Evolutionary conservation across 2,113 vertebrate species (phyloP).

Genomic region (Malurus alboscapulatus): DNA sequence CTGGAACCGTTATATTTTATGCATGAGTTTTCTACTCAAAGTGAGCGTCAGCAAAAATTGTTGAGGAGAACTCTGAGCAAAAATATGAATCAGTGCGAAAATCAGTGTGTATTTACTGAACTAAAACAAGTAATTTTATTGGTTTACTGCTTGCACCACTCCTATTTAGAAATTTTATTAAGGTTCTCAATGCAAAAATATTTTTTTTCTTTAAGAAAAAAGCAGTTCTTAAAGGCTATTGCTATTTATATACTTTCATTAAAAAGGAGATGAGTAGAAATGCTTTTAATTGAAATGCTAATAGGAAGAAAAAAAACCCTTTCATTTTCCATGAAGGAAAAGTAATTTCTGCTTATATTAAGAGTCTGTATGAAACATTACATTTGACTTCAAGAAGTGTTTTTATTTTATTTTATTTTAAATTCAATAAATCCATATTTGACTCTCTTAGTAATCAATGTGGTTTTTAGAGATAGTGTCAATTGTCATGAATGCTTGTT

Average conservation of each 20-base stretch:
- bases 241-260: constrained; percentile 58
- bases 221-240: neutral
- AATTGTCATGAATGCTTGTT: neutral
- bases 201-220: neutral
- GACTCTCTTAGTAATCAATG: constrained; percentile 21
- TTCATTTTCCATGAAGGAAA: constrained; percentile 57
- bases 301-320: neutral
- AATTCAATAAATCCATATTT: constrained; percentile 35
- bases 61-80: neutral
- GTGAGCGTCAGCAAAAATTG: neutral
- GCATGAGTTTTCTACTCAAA: neutral
- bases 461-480: constrained; percentile 19
- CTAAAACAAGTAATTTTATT: neutral
- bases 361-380: constrained; percentile 10
- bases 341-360: constrained; percentile 51
- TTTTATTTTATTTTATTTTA: neutral
- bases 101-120: neutral
- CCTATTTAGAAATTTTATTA: neutral
- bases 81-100: neutral
- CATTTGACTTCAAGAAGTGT: neutral
- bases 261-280: constrained; percentile 49
- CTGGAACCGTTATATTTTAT: neutral
- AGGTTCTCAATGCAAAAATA: neutral
- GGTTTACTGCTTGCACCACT: neutral
- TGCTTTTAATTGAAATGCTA: constrained; percentile 59